Base-by-base conservation (phyloP, 2,113 vertebrate species). In the Sapajus apella region DNA sequence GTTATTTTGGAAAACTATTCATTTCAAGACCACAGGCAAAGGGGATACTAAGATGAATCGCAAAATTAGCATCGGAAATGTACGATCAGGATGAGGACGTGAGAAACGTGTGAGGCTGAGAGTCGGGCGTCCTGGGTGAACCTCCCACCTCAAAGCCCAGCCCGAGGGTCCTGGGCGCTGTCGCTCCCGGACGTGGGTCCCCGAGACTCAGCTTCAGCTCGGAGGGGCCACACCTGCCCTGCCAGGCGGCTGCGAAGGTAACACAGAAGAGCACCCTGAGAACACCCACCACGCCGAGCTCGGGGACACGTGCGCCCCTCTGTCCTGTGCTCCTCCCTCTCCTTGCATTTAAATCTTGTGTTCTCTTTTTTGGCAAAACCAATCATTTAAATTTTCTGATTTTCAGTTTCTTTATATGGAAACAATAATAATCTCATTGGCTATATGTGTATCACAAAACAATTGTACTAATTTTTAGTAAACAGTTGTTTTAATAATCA, bases 161-260 rank as follows among this genome's bases (percentile, higher is more conserved):
- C 10, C 1, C 1, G 0, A 1, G 9, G 5, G 12, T n/a, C 66
- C 21, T 16, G 32, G 8, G 27, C 0, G 2, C 5, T 1, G 0
- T 3, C 5, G 6, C 27, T 12, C 12, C 16, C 10, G 5, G 9
- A 8, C 1, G 2, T 0, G 3, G 12, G 84, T 20, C 32, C 13
- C 20, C 4, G 25, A 66, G 43, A 32, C 2, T 0, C 0, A 0
- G 17, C 50, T 5, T 2, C 6, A 13, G 0, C 7, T 0, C 0
- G 0, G 4, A 16, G 2, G 0, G 20, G 56, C 5, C 8, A 16
- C 7, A n/a, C 11, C 55, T 52, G 37, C 0, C 4, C 10, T 3
- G 4, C 23, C 32, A 6, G 80, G 40, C 1, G 3, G 43, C 90
- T 2, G 0, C 4, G 37, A 18, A 3, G 2, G 18, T 1, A 27